phyloP scores from a whole-genome alignment of 2,113 vertebrate species.

The Smithornis capensis region DNA sequence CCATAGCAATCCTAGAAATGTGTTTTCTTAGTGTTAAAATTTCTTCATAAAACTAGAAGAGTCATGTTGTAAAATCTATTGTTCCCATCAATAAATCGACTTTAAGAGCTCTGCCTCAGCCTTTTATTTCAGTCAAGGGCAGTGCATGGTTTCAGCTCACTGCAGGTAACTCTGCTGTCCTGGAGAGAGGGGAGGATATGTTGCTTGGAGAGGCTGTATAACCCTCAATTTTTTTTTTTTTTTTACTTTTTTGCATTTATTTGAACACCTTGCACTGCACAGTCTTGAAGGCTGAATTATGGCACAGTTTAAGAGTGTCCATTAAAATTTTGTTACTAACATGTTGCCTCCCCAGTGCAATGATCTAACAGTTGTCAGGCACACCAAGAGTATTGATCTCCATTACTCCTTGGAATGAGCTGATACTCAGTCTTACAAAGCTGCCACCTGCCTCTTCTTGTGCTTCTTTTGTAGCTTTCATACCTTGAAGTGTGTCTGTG shows the following conservation, averaged over 20 bases:
- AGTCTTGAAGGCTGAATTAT: background rate
- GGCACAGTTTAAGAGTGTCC: background rate
- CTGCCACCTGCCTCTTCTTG: background rate
- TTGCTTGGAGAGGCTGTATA: background rate
- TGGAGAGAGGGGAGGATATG: background rate
- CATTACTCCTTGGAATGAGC: background rate
- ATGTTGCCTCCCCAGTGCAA: accelerated
- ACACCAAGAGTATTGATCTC: background rate
- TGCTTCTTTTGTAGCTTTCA: background rate
- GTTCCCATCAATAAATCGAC: background rate
- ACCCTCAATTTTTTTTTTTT: background rate
- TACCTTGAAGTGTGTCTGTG: background rate
- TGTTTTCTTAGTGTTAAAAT: background rate
- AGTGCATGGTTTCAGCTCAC: background rate
- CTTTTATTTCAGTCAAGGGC: background rate
- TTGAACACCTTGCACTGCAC: background rate
- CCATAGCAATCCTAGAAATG: background rate
- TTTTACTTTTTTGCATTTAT: background rate
- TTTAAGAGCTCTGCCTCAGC: background rate
- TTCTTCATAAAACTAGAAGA: background rate
- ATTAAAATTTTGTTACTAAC: background rate
- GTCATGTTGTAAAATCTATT: background rate
- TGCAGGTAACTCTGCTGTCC: background rate
- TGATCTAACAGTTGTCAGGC: background rate
- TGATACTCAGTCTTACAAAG: background rate